Conservation (phyloP, 2,113 vertebrate genomes). For the Hemibagrus wyckioides region DNA sequence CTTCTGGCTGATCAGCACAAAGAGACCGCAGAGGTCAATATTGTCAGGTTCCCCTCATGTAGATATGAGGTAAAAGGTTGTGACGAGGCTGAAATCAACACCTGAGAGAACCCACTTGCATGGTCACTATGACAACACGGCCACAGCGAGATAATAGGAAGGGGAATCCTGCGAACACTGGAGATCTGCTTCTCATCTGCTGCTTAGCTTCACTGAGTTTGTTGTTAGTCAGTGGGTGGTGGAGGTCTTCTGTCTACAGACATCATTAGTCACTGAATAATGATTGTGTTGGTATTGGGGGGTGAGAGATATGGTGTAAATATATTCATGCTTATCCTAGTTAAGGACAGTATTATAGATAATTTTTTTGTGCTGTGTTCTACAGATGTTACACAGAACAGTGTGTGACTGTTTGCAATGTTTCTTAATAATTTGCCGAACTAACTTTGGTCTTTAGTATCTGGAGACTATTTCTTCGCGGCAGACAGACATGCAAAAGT, state of each 20-base stretch:
- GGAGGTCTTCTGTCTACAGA: conserved; percentile 25
- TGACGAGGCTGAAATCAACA: conserved; percentile 38
- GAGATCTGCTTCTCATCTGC: conserved; percentile 41
- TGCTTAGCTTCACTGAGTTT: neutral
- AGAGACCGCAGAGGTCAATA: neutral
- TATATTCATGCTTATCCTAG: neutral
- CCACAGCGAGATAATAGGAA: conserved; percentile 26
- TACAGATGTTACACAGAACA: neutral
- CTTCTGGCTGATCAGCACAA: conserved; percentile 8
- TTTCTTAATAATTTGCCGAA: neutral
- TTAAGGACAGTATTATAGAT: conserved; percentile 15
- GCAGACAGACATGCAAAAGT: conserved; percentile 92
- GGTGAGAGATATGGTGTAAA: conserved; percentile 10
- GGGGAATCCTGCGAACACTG: conserved; percentile 41
- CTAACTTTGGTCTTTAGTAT: conserved; percentile 71
- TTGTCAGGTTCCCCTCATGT: neutral
- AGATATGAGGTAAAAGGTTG: conserved; percentile 26
- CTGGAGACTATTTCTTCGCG: conserved; percentile 85
- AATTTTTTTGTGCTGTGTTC: neutral
- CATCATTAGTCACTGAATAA: conserved; percentile 21
- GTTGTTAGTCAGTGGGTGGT: conserved; percentile 22
- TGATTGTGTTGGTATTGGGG: neutral
- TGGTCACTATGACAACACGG: conserved; percentile 56
- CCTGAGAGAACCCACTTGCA: conserved; percentile 37
- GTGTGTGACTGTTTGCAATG: neutral